These are phyloP conservation scores for Pica pica DNA, from an alignment of 2,113 vertebrate species.

Conservation along the genomic window DNA sequence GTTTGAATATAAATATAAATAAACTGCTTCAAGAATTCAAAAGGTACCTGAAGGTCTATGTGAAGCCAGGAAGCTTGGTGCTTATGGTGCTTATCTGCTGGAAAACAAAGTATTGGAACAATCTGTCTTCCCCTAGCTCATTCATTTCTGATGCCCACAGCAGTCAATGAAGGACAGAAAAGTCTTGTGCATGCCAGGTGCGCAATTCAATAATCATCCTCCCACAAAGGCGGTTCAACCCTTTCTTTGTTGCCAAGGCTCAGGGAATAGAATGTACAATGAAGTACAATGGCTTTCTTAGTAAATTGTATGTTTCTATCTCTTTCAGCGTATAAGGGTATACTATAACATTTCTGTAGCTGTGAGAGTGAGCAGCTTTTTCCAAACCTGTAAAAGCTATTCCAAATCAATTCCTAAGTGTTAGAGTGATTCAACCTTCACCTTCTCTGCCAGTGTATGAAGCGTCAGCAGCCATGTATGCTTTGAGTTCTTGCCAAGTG, in stretches of 20 bases:
- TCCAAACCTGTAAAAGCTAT: conserved; percentile 28
- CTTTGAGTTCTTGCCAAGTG: conserved; percentile 20
- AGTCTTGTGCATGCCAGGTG: conserved; percentile 17
- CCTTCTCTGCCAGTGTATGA: conserved; percentile 10
- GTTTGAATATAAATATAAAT: conserved; percentile 1
- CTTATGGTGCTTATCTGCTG: neutral
- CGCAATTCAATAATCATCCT: conserved; percentile 1
- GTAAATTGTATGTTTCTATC: neutral
- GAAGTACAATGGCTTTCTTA: neutral
- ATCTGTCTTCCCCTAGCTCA: neutral
- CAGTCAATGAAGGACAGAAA: conserved; percentile 20
- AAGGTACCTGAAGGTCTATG: neutral
- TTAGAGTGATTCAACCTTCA: conserved; percentile 56
- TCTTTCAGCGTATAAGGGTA: neutral
- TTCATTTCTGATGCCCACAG: conserved; percentile 23
- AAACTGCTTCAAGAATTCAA: neutral
- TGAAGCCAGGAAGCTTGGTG: neutral
- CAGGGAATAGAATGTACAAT: neutral
- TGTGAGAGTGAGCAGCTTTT: neutral
- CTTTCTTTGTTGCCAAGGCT: neutral
- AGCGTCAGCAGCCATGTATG: neutral
- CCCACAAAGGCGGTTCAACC: neutral
- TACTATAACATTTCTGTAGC: neutral
- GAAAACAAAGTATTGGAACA: neutral
- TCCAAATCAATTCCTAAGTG: conserved; percentile 17